Conservation (phyloP, 2,888 invertebrate species). For the Rhamnusium bicolor region DNA sequence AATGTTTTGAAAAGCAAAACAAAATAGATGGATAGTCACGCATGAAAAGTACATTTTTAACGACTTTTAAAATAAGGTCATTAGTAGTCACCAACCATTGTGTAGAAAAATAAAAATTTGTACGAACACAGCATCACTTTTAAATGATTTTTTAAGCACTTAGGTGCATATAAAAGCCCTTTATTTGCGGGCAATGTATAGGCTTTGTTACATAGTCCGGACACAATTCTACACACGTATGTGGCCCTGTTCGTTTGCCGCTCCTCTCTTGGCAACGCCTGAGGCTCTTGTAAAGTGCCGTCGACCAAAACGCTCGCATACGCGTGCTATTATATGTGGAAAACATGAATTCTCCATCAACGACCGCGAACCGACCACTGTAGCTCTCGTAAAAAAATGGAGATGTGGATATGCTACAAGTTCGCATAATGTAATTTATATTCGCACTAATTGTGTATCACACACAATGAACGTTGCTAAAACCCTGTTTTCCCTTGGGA, state of each 20-base stretch:
- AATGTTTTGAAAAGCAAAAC: not conserved
- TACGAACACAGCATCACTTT: constrained; percentile 43
- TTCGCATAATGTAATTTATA: constrained; percentile 57
- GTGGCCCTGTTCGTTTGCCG: constrained; percentile 32
- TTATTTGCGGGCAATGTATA: constrained; percentile 51
- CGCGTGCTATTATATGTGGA: constrained; percentile 60
- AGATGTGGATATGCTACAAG: constrained; percentile 52
- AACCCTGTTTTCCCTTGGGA: constrained; percentile 1
- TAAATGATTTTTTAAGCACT: constrained; percentile 54
- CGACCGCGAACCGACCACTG: constrained; percentile 47
- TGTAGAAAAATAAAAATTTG: not conserved
- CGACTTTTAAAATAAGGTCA: not conserved
- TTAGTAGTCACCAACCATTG: constrained; percentile 18
- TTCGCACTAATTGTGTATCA: constrained; percentile 46
- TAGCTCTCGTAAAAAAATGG: constrained; percentile 50
- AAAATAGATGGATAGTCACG: not conserved
- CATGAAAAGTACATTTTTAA: not conserved
- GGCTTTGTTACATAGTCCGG: constrained; percentile 51
- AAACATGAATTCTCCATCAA: constrained; percentile 64
- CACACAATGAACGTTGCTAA: constrained; percentile 1
- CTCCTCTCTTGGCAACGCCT: constrained; percentile 19
- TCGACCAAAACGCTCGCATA: constrained; percentile 59
- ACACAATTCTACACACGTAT: constrained; percentile 54
- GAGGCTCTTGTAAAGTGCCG: constrained; percentile 55
- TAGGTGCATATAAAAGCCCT: constrained; percentile 47